These are phyloP conservation scores for Cryptocephalus primarius DNA, from an alignment of 2,888 invertebrate genomes.

Conservation along the genomic window DNA sequence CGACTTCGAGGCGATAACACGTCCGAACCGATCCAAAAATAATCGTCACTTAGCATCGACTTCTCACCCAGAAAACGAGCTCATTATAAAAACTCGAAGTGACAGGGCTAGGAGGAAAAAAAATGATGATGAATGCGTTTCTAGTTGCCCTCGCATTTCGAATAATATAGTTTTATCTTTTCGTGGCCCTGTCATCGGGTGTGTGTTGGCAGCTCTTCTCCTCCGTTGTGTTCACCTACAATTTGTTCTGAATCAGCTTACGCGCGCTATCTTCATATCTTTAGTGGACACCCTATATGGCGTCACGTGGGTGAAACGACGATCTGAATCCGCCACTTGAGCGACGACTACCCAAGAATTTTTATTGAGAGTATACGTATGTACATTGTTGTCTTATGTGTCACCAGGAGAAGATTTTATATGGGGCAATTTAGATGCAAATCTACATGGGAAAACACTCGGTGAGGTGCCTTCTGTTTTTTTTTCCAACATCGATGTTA, in stretches of 20 bases:
- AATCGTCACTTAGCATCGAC: too few relatives aligned
- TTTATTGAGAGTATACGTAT: constrained; percentile 1
- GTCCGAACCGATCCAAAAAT: too few relatives aligned
- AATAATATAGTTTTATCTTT: constrained; percentile 23
- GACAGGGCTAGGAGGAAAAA: constrained; percentile 4
- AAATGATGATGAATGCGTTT: constrained; percentile 11
- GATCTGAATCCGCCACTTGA: constrained; percentile 20
- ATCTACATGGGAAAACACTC: too few relatives aligned
- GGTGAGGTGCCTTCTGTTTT: constrained; percentile 4
- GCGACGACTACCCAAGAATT: constrained; percentile 5
- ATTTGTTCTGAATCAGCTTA: constrained; percentile 37
- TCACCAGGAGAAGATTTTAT: not conserved
- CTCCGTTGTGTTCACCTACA: constrained; percentile 28
- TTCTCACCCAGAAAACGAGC: not conserved
- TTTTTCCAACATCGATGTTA: constrained; percentile 7
- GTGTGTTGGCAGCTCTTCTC: constrained; percentile 29
- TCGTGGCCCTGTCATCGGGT: constrained; percentile 29
- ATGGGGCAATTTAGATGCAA: too few relatives aligned
- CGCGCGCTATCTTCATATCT: constrained; percentile 33
- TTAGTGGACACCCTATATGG: constrained; percentile 32
- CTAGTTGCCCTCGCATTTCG: constrained; percentile 6
- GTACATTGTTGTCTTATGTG: constrained; percentile 4
- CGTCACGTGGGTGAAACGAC: constrained; percentile 24
- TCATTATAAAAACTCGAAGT: not conserved
- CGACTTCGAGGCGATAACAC: too few relatives aligned